Evolutionary conservation across 2,797 vertebrate genomes (phyloP), one percentile per base, ranked within the genome.

Genomic region (Intellagama lesueurii): DNA sequence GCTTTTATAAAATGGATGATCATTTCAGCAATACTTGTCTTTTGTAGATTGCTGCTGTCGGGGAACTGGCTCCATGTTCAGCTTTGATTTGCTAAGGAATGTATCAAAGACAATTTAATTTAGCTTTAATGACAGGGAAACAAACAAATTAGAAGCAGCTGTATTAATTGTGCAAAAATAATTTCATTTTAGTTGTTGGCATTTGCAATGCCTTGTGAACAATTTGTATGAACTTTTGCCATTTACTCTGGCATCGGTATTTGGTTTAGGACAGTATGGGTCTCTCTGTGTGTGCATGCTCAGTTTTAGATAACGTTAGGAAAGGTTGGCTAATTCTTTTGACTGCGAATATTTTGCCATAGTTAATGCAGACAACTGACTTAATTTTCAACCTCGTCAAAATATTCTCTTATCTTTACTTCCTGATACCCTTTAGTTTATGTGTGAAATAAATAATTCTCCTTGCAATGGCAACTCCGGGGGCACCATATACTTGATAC

Each of bases 111-210:
- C 4, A 6, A 76, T 83, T 82, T 84, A 52, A 92, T 82, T 93
- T 90, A 86, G 77, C 77, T 77, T 86, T 93, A 92, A 92, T 49
- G 75, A 84, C 85, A 88, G 26, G 66, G 92, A 91, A 86, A 68
- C 90, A 89, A 92, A 85, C 81, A 93, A 89, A 93, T 89, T 73
- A 14, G 66, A 81, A 85, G 76, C 30, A 28, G 88, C 83, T 92
- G 73, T 76, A 26, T 81, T 70, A 77, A 88, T 82, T 68, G 75
- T 73, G 47, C 28, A 2, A 79, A 70, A 1, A 24, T 77, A 40
- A 85, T 89, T 92, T 92, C 8, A 6, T 28, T 85, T 88, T 87
- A 12, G 89, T n/a, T 68, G 17, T 7, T 91, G 75, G 49, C 44
- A 83, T 30, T 90, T 75, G 24, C 22, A 87, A 60, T 0, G 4